These are phyloP conservation scores for Arizona elegans DNA, from an alignment of 2,113 vertebrate species.

Conservation along the genomic window DNA sequence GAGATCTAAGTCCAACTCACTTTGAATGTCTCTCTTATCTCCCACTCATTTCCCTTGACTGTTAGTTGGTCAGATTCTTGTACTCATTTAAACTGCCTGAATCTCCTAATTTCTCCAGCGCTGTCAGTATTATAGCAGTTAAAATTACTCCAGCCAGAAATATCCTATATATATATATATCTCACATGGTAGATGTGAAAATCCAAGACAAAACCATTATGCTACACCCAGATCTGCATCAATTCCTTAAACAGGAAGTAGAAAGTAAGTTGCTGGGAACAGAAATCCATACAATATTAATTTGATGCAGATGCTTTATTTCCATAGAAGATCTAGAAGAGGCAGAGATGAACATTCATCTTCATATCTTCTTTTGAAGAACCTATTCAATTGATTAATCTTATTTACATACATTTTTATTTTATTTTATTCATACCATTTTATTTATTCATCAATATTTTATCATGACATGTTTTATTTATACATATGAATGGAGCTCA, in stretches of 20 bases:
- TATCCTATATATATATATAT: not conserved
- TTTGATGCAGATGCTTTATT: slow-evolving; percentile 3
- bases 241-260: not conserved
- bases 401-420: not conserved
- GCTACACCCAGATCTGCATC: not conserved
- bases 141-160: not conserved
- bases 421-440: not conserved
- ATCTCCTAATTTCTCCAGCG: no score
- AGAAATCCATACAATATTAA: not conserved
- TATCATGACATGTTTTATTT: no score
- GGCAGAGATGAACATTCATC: not conserved
- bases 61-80: no score
- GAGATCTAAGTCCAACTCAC: no score
- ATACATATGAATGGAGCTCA: not conserved
- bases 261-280: not conserved
- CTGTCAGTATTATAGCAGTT: not conserved
- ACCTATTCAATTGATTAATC: not conserved
- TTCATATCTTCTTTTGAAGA: not conserved
- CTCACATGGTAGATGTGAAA: not conserved
- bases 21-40: no score
- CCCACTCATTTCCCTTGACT: no score
- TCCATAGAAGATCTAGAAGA: not conserved
- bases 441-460: no score
- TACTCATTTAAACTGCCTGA: no score
- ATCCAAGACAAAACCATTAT: not conserved